Conservation (phyloP, 1,140 invertebrate species). For the Ostrea denselamellosa region DNA sequence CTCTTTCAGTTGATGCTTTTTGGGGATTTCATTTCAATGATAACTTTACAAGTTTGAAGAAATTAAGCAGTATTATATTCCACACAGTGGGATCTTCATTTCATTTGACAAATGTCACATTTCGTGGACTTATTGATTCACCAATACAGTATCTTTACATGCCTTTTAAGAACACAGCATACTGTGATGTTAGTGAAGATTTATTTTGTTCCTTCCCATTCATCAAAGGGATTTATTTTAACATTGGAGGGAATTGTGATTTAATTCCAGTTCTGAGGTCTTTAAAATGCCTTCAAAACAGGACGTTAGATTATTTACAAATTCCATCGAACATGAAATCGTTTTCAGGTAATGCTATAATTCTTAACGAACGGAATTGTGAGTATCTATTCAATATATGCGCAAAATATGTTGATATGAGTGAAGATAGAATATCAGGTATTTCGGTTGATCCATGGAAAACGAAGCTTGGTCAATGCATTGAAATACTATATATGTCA, state of each 20-base stretch:
- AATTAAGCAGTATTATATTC: not conserved
- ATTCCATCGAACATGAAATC: not conserved
- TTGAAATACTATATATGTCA: not conserved
- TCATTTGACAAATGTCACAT: not conserved
- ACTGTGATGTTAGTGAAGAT: not conserved
- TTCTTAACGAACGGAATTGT: not conserved
- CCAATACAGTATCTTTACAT: not conserved
- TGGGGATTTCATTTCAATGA: not conserved
- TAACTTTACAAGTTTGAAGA: not conserved
- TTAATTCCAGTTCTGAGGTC: not conserved
- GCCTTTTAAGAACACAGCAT: not conserved
- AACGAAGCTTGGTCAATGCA: not conserved
- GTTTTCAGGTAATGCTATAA: not conserved
- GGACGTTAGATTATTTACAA: not conserved
- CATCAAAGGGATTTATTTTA: not conserved
- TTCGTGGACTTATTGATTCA: not conserved
- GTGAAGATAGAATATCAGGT: not conserved
- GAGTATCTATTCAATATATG: conserved; percentile 4
- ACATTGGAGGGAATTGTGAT: not conserved
- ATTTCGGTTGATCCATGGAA: not conserved
- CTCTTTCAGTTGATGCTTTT: not conserved
- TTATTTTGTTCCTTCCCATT: conserved; percentile 4
- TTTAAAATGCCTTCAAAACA: conserved; percentile 8
- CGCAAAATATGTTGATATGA: not conserved
- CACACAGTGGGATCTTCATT: not conserved